These are phyloP conservation scores for Enteromius treurensis DNA, from an alignment of 2,797 vertebrate species.

Conservation along the genomic window DNA sequence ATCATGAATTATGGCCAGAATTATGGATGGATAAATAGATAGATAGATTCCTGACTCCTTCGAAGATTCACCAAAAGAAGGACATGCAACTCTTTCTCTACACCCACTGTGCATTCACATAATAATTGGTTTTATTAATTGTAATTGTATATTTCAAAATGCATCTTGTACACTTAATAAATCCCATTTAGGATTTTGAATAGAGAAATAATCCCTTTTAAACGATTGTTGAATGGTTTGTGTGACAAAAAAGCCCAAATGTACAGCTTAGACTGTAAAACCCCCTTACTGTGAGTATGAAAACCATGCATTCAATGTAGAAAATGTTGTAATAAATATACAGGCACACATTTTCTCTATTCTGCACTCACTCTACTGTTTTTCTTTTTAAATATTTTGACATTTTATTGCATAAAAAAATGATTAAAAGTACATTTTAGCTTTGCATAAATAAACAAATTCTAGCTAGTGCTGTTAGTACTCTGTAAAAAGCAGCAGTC, in stretches of 20 bases:
- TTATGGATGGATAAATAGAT: background rate
- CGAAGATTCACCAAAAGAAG: background rate
- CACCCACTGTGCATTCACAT: background rate
- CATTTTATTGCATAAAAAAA: background rate
- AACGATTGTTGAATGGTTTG: conserved; percentile 7
- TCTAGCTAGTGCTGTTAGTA: no score
- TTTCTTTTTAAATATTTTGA: background rate
- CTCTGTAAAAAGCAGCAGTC: background rate
- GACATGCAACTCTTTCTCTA: background rate
- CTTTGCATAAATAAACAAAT: background rate
- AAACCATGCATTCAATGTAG: conserved; percentile 28
- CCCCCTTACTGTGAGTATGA: background rate
- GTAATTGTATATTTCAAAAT: no score
- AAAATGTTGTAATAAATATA: conserved; percentile 36
- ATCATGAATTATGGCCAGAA: background rate
- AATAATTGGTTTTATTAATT: background rate
- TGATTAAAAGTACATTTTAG: background rate
- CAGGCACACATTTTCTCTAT: background rate
- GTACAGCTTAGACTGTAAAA: conserved; percentile 14
- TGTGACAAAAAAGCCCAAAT: conserved; percentile 32
- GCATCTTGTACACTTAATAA: conserved; percentile 10
- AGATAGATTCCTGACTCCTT: background rate
- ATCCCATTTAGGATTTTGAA: background rate
- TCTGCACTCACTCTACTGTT: background rate
- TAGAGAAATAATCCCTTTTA: conserved; percentile 9